A percentile compares a stretch with the other conserved stretches of the same genome.
Conservation (phyloP, 2,888 invertebrate genomes). For the Drosophila neutralis region DNA sequence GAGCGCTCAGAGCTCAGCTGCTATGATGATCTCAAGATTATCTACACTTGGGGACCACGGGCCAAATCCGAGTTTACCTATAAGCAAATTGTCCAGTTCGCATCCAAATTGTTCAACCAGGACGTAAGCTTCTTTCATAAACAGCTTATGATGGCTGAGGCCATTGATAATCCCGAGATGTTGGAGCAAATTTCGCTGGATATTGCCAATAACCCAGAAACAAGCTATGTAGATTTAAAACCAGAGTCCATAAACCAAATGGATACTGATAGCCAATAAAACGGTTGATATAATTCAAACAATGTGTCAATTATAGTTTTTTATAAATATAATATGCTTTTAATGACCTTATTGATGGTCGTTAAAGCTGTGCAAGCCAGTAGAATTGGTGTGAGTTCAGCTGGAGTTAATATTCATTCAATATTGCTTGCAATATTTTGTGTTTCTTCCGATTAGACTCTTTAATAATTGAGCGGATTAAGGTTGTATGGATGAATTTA, state of each 20-base stretch:
- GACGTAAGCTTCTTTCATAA: conserved; percentile 46
- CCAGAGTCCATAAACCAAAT: background rate
- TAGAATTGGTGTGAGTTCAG: background rate
- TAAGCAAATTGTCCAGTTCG: conserved; percentile 46
- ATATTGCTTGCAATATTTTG: no score
- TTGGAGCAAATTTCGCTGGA: background rate
- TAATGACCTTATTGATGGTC: background rate
- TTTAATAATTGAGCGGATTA: no score
- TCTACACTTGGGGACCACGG: conserved; percentile 59
- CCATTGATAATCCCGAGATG: conserved; percentile 19
- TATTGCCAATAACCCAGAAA: background rate
- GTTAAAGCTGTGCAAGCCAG: background rate
- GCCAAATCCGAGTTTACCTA: conserved; percentile 57
- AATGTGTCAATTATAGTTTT: background rate
- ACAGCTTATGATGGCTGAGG: conserved; percentile 46
- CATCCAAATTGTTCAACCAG: conserved; percentile 47
- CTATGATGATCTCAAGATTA: conserved; percentile 52
- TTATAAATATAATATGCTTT: background rate
- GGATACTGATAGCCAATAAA: conserved; percentile 8
- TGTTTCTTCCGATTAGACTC: no score
- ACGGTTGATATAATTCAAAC: background rate
- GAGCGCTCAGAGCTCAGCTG: conserved; percentile 50
- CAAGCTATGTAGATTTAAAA: conserved; percentile 5
- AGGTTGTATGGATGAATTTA: no score
- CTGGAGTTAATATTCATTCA: no score